phyloP scores from a whole-genome alignment of 2,797 vertebrate species.

The Trachops cirrhosus region DNA sequence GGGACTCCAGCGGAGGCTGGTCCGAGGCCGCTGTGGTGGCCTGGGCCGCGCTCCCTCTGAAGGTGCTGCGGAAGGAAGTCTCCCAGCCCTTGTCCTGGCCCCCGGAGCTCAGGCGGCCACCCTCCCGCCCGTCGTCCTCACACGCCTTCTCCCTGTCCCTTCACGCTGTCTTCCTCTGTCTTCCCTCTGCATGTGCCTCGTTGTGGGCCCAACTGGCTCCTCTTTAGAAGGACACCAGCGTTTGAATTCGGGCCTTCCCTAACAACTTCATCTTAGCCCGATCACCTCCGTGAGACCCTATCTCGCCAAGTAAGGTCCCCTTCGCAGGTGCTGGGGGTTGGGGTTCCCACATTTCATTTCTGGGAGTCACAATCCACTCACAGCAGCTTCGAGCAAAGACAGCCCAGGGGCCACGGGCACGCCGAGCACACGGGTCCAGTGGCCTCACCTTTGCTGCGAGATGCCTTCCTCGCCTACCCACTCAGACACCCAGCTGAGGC shows the following conservation, averaged over 20 bases:
- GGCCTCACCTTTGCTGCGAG: not conserved
- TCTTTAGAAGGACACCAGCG: not conserved
- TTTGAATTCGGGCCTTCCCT: not conserved
- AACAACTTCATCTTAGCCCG: not conserved
- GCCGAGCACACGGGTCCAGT: not conserved
- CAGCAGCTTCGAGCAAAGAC: not conserved
- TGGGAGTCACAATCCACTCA: not conserved
- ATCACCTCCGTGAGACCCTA: no score
- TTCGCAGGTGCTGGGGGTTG: not conserved
- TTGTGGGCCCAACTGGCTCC: not conserved
- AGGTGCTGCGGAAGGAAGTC: not conserved
- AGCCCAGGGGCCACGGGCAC: no score
- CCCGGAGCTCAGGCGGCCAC: not conserved
- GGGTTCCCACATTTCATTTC: rapidly evolving
- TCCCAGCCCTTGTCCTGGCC: not conserved
- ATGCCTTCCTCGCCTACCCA: rapidly evolving
- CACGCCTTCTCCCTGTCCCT: not conserved
- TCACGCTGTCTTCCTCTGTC: not conserved
- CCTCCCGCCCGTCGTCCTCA: not conserved
- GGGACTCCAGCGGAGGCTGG: not conserved
- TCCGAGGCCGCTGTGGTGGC: not conserved
- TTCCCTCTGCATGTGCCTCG: not conserved
- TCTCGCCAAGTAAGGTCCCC: not conserved
- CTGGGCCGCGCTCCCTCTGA: not conserved
- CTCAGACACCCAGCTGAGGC: not conserved